These are phyloP conservation scores for Episyrphus balteatus DNA, from an alignment of 1,140 invertebrate species.

Conservation along the genomic window DNA sequence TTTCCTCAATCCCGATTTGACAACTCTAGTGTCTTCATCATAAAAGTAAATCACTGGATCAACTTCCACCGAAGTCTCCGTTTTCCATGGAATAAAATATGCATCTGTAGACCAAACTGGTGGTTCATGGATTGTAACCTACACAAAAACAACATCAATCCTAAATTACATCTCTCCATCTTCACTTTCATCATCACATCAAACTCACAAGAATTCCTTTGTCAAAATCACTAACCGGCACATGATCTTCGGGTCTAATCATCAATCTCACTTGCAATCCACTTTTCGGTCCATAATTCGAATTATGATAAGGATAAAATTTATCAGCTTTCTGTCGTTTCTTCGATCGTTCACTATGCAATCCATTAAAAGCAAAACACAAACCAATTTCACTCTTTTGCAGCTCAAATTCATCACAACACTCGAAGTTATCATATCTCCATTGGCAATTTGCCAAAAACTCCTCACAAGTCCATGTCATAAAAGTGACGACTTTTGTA, in stretches of 20 bases:
- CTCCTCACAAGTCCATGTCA: constrained; percentile 30
- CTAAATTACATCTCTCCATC: not conserved
- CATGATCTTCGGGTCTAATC: constrained; percentile 16
- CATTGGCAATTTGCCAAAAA: constrained; percentile 23
- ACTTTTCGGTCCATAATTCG: constrained; percentile 22
- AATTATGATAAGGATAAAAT: constrained; percentile 25
- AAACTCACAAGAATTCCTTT: constrained; percentile 19
- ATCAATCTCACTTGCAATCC: constrained; percentile 17
- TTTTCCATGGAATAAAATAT: constrained; percentile 18
- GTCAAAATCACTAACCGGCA: constrained; percentile 12
- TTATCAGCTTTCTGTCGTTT: constrained; percentile 19
- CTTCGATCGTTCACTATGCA: constrained; percentile 29
- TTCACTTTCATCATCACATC: not conserved
- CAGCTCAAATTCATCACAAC: constrained; percentile 28
- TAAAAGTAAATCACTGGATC: constrained; percentile 30
- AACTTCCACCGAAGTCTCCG: constrained; percentile 21
- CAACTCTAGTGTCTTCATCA: constrained; percentile 23
- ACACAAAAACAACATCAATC: not conserved
- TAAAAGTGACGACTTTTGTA: constrained; percentile 22
- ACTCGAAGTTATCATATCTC: constrained; percentile 18
- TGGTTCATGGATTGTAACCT: constrained; percentile 22
- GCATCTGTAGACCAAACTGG: constrained; percentile 25
- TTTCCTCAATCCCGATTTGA: constrained; percentile 20
- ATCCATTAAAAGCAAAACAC: constrained; percentile 44
- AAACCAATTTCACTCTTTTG: constrained; percentile 42